Conservation (phyloP, 2,797 vertebrate species). For the Cottoperca gobio region DNA sequence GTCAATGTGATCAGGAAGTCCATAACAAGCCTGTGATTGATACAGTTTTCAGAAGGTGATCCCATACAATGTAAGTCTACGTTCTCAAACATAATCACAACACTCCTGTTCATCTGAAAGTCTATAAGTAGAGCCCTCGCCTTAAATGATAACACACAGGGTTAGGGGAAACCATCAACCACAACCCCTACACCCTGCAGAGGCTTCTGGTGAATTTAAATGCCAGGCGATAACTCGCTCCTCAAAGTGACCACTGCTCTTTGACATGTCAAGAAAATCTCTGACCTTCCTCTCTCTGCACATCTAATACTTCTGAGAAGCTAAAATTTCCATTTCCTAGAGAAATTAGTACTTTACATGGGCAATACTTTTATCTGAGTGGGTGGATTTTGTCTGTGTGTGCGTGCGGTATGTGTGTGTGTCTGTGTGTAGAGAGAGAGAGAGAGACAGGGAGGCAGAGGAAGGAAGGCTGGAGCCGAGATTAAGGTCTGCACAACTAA, state of each 20-base stretch:
- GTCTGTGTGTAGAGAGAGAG: neutral
- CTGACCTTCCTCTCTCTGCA: conserved; percentile 37
- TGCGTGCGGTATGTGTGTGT: conserved; percentile 20
- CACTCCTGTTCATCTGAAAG: conserved; percentile 21
- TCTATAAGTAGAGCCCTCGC: conserved; percentile 6
- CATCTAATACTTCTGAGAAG: conserved; percentile 35
- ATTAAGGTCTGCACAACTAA: conserved; percentile 82
- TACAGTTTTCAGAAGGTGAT: neutral
- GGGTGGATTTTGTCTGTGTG: conserved; percentile 14
- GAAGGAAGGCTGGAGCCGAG: conserved; percentile 82
- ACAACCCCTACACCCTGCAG: conserved; percentile 24
- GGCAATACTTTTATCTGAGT: conserved; percentile 42
- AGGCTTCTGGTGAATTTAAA: conserved; percentile 40
- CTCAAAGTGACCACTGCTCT: conserved; percentile 55
- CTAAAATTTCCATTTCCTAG: conserved; percentile 52
- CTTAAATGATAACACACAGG: conserved; percentile 28
- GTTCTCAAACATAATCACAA: conserved; percentile 6
- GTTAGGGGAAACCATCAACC: conserved; percentile 48
- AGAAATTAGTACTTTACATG: conserved; percentile 42
- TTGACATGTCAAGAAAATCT: conserved; percentile 52
- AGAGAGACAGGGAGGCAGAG: conserved; percentile 61
- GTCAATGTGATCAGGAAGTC: neutral
- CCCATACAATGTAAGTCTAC: neutral
- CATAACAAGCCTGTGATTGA: neutral
- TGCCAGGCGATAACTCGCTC: conserved; percentile 26